A percentile compares a stretch with the other conserved stretches of the same genome.
Evolutionary conservation across 92 coral and sea anemone species (phyloP).

Genomic region (Parazoanthus darwini): DNA sequence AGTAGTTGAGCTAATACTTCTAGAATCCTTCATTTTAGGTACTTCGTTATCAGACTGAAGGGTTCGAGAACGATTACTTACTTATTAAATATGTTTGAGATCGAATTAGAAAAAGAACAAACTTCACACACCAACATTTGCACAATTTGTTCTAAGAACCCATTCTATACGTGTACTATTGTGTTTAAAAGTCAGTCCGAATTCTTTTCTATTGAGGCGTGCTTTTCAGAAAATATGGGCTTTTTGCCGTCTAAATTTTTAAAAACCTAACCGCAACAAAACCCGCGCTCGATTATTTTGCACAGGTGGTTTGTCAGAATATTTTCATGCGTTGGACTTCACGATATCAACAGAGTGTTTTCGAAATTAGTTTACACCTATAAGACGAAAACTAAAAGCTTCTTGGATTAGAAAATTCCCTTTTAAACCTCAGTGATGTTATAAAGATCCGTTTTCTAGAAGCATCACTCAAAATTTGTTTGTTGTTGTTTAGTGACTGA

Average conservation of each 20-base stretch:
- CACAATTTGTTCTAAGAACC: background rate
- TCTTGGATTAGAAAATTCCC: background rate
- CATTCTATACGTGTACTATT: background rate
- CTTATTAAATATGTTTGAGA: constrained; percentile 18
- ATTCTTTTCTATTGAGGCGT: background rate
- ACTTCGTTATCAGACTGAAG: background rate
- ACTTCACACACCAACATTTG: background rate
- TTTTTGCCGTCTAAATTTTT: constrained; percentile 18
- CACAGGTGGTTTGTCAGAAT: constrained; percentile 15
- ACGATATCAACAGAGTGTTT: background rate
- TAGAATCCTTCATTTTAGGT: background rate
- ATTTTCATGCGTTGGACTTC: background rate
- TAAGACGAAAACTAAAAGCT: background rate
- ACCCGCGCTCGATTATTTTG: constrained; percentile 26
- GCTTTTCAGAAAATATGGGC: constrained; percentile 8
- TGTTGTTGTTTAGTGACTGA: background rate
- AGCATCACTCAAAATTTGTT: background rate
- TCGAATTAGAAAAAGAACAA: constrained; percentile 24
- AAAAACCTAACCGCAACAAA: constrained; percentile 12
- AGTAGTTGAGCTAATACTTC: constrained; percentile 2
- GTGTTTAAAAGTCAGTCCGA: background rate
- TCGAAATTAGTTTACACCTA: background rate
- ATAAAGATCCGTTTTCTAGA: background rate
- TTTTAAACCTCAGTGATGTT: too few relatives aligned
- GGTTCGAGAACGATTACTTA: background rate